Evolutionary conservation across 1,140 invertebrate genomes (phyloP).

Genomic region (Carposina sasakii): DNA sequence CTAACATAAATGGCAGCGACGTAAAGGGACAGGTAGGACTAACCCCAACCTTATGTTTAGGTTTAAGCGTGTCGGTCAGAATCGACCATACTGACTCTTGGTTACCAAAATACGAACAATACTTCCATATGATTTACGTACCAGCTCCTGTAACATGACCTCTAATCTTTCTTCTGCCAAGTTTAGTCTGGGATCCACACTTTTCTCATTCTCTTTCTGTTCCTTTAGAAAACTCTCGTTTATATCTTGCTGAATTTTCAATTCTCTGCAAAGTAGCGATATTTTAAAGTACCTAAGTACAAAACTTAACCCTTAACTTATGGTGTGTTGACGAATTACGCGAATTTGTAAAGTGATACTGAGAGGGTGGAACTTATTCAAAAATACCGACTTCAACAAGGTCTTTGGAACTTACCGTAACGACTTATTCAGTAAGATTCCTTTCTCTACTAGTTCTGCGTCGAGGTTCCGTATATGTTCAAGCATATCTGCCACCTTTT

Average conservation of each 20-base stretch:
- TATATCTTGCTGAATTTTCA: constrained; percentile 66
- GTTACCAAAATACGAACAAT: no score
- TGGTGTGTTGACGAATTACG: no score
- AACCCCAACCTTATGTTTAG: no score
- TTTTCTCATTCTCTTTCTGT: constrained; percentile 50
- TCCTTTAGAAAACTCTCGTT: constrained; percentile 60
- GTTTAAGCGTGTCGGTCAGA: no score
- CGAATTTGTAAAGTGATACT: no score
- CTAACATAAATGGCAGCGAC: no score
- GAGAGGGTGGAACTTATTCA: no score
- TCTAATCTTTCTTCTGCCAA: constrained; percentile 70
- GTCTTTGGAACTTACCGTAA: constrained; percentile 48
- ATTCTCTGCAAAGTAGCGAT: constrained; percentile 57
- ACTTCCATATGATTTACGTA: no score
- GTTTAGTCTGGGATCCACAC: constrained; percentile 57
- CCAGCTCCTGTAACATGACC: constrained; percentile 66
- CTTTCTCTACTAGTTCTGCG: constrained; percentile 63
- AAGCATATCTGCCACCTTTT: constrained; percentile 67
- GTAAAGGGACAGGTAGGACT: no score
- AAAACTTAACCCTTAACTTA: no score
- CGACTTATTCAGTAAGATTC: constrained; percentile 66
- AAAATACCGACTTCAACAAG: no score
- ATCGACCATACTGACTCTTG: no score
- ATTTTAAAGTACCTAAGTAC: not conserved
- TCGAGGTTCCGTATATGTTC: constrained; percentile 63